Evolutionary conservation across 53 echinoderm and acorn worm genomes (phyloP).

Genomic region (Hippasteria phrygiana): DNA sequence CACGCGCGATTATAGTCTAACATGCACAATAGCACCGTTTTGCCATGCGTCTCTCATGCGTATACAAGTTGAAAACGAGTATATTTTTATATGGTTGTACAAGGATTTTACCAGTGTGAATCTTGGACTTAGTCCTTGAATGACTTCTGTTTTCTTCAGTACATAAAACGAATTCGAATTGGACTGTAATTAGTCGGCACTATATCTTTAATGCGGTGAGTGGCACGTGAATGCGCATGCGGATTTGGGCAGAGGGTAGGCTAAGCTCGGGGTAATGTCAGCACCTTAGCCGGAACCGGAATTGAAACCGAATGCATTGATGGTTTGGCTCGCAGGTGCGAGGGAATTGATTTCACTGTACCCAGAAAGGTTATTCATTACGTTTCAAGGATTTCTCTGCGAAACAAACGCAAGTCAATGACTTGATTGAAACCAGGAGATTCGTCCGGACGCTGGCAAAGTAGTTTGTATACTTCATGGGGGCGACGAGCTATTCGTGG

Average conservation of each 20-base stretch:
- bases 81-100: background rate
- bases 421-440: background rate
- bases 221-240: background rate
- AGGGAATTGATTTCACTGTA: background rate
- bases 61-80: too few relatives aligned
- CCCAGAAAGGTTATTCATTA: background rate
- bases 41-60: too few relatives aligned
- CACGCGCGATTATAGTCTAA: too few relatives aligned
- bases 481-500: too few relatives aligned
- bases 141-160: too few relatives aligned
- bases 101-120: background rate
- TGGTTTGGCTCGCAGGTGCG: slow-evolving; percentile 5
- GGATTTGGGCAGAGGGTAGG: background rate
- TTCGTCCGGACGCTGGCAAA: background rate
- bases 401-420: background rate
- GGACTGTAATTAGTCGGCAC: background rate
- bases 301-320: background rate
- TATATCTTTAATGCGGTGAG: background rate
- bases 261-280: background rate
- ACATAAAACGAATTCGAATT: too few relatives aligned
- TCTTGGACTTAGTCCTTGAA: background rate
- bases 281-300: background rate
- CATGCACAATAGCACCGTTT: too few relatives aligned
- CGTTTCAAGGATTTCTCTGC: background rate
- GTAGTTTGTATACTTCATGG: background rate